Conservation (phyloP, 2,113 vertebrate species). For the Pseudois nayaur region DNA sequence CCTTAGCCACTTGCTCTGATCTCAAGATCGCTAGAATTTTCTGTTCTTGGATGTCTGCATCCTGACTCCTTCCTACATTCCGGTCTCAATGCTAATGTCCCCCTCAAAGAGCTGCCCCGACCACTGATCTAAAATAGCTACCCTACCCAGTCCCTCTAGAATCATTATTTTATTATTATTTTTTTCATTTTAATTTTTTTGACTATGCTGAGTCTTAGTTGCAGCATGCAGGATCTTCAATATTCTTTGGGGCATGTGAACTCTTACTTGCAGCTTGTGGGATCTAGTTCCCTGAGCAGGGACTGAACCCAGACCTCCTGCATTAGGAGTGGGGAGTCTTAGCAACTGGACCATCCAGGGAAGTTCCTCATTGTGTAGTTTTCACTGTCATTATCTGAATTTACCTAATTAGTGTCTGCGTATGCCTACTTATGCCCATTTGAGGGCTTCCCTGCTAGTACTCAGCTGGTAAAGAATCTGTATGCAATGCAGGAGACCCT, state of each 20-base stretch:
- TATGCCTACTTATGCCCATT: too few species aligned
- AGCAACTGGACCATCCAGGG: background rate
- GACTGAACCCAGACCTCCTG: background rate
- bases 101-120: background rate
- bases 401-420: background rate
- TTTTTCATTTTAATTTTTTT: background rate
- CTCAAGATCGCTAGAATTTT: background rate
- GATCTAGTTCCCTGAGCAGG: background rate
- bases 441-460: background rate
- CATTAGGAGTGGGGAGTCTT: background rate
- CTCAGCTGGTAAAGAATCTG: background rate
- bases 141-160: background rate
- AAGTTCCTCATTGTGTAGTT: background rate
- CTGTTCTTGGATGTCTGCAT: background rate
- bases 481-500: background rate
- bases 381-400: background rate
- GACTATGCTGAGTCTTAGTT: background rate
- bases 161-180: background rate
- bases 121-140: rapidly evolving
- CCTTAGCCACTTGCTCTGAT: background rate
- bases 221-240: background rate
- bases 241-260: background rate
- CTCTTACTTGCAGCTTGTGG: background rate
- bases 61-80: background rate
- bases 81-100: background rate